A percentile compares a stretch with the other conserved stretches of the same genome.
Evolutionary conservation across 2,113 vertebrate genomes (phyloP).

Genomic region (Xiphorhynchus elegans): DNA sequence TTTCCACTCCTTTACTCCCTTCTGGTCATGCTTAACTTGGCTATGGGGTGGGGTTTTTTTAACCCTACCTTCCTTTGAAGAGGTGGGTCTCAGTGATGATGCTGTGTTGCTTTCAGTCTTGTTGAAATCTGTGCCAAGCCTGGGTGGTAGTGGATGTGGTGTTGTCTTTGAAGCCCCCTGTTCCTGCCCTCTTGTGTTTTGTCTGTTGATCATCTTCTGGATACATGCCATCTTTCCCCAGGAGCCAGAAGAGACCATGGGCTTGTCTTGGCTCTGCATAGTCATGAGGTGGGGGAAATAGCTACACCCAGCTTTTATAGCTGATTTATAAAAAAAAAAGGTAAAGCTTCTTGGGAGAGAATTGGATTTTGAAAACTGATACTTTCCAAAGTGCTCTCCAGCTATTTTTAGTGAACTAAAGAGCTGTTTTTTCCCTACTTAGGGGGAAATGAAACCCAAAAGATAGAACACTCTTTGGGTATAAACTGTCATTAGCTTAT

Average conservation of each 20-base stretch:
- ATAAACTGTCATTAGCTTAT: not conserved
- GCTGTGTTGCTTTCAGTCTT: not conserved
- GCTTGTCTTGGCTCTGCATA: not conserved
- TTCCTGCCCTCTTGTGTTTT: not conserved
- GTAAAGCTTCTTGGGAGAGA: not conserved
- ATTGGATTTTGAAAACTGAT: not conserved
- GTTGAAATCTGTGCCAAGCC: not conserved
- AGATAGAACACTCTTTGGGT: not conserved
- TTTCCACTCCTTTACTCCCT: not conserved
- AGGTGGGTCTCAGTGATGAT: not conserved
- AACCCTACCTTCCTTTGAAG: not conserved
- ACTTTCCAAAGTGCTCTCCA: not conserved
- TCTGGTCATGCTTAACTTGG: not conserved
- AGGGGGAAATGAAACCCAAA: not conserved
- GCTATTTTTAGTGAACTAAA: not conserved
- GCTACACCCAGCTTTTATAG: not conserved
- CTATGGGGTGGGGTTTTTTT: not conserved
- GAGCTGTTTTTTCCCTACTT: not conserved
- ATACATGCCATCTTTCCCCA: not conserved
- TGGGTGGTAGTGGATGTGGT: not conserved
- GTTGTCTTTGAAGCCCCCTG: not conserved
- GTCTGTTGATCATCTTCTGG: not conserved
- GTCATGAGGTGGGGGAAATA: not conserved
- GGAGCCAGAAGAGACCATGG: not conserved
- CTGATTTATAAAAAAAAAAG: not conserved